Base-by-base conservation (phyloP, 2,888 invertebrate species). In the Diabrotica balteata region DNA sequence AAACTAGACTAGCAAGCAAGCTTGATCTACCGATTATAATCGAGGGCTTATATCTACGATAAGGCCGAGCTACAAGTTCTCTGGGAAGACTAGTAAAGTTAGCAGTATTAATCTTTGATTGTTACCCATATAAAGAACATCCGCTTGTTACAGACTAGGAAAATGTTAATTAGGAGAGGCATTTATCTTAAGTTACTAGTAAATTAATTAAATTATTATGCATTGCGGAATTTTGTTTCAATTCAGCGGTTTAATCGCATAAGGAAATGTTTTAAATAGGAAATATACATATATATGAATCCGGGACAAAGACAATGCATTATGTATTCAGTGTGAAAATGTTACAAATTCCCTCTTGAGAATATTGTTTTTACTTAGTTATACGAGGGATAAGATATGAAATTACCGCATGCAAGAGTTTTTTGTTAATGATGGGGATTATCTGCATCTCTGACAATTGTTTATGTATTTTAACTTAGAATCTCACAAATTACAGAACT, bases 111-210 rank as follows among this genome's bases (percentile, higher is more conserved):
- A 52, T 52, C 52, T 59, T 49, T 59, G 47, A 46, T 46, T 59
- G 49, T 59, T 8, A 59, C 42, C 59, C 59, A 59, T 59, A 59
- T 59, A 59, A 7, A 59, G 59, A 59, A 42, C 49, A 59, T 59
- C 59, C 59, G 59, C 59, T 59, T 59, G 59, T 59, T 59, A 47
- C 6, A 52, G 9, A 1, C 32, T 32, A 49, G 49, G 59, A 47
- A 59, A 59, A 59, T 59, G 32, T 47, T 59, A 59, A 59, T 59
- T 47, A 49, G 49, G 17, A 7, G 46, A 9, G 46, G 42, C 22
- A 47, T 59, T 59, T 47, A 49, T n/a, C 45, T 22, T 32, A 9
- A 58, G 7, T 17, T 32, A 5, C 4, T 32, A 32, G 47, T 11
- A 17, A n/a, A 47, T 58, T 47, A 45, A 52, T 52, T 32, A 9